Evolutionary conservation across 2,888 invertebrate species (phyloP), one percentile per base, ranked within the genome.

Genomic region (Periphyllus acericola): DNA sequence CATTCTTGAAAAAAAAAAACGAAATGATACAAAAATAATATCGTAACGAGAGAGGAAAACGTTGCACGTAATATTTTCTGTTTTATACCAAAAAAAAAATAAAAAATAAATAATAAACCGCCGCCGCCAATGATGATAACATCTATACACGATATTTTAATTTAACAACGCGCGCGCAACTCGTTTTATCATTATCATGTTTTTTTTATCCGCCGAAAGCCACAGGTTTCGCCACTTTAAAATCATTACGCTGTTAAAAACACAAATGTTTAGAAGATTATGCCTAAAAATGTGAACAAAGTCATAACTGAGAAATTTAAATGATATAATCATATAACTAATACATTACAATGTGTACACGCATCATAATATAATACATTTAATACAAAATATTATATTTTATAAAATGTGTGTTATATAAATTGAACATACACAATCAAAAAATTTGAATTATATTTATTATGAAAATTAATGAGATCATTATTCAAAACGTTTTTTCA

Each of bases 71-170:
- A 84, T 84, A 75, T 76, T 84, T 60, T 68, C 76, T 78, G 84
- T 84, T 32, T 76, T 68, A 29, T 83, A 79, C 86, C 55, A 29
- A 60, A 87, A 72, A 14, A 46, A 46, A 46, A 9, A 46, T 11
- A 14, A 14, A 46, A 46, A 11, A 11, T 46, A 46, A 46, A 40
- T 40, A 40, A 40, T 40, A 40, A 32, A 74, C 66, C 66, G 46
- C 75, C 46, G 52, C 85, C 78, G 79, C 52, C 80, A 46, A 79
- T 66, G 80, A 81, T n/a, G 80, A 81, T 81, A 87, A 74, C 80
- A 87, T 87, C 86, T 80, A 74, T 40, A 74, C 87, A 74, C 80
- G 87, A 87, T 87, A 80, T 81, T 87, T 87, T 87, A 87, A 87
- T 87, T 87, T 87, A 81, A 87, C 87, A 74, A 87, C 55, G 72